phyloP scores from a whole-genome alignment of 2,113 vertebrate genomes.

The Rousettus leschenaultii region DNA sequence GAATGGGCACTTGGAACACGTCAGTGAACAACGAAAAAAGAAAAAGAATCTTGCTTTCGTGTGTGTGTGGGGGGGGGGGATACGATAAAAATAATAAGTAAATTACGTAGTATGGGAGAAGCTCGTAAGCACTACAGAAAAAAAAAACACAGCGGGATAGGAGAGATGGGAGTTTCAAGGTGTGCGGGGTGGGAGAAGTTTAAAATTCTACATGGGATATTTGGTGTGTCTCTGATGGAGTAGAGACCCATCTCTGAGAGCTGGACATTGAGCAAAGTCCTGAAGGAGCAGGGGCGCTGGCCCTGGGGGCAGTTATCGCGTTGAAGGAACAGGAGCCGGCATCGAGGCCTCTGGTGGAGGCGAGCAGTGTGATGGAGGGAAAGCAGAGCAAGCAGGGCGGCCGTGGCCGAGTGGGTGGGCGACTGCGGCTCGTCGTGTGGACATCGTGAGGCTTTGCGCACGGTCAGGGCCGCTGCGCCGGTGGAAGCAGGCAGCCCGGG shows the following conservation, averaged over 20 bases:
- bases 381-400: not conserved
- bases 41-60: not conserved
- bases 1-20: not conserved
- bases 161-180: not conserved
- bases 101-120: not conserved
- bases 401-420: not conserved
- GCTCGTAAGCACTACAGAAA: not conserved
- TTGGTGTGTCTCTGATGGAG: not conserved
- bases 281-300: not conserved
- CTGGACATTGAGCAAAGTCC: not conserved
- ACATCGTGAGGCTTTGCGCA: not conserved
- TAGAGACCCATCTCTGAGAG: not conserved
- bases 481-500: not conserved
- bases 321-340: not conserved
- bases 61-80: not conserved
- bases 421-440: fast-evolving
- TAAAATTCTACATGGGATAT: not conserved
- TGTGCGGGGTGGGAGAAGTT: no score
- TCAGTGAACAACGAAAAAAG: not conserved
- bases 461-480: not conserved
- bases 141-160: not conserved
- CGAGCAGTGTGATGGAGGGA: not conserved
- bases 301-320: no score
- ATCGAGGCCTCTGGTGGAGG: fast-evolving
- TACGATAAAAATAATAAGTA: not conserved